Percentiles rank a stretch among this genome's conserved stretches.
Conservation (phyloP, 2,888 invertebrate species). For the Oligia fasciuncula region DNA sequence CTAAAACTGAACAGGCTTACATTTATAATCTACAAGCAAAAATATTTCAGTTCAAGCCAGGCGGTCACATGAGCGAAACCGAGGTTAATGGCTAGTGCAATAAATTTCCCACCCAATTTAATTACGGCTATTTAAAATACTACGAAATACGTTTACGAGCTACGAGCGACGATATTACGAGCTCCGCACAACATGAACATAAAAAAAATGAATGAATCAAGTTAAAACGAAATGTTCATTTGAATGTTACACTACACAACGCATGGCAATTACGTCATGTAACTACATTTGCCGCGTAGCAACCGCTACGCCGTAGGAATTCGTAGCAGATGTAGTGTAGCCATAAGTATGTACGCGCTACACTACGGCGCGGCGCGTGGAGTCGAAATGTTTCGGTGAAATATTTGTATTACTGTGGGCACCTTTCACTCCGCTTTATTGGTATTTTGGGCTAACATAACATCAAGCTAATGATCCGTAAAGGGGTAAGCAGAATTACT, state of each 20-base stretch:
- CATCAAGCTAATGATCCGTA: constrained; percentile 45
- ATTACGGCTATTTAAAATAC: constrained; percentile 64
- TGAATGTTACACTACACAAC: constrained; percentile 53
- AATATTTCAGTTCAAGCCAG: constrained; percentile 43
- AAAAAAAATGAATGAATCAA: constrained; percentile 56
- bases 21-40: constrained; percentile 38
- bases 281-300: constrained; percentile 52
- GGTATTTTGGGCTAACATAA: constrained; percentile 48
- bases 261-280: constrained; percentile 44
- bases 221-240: constrained; percentile 53
- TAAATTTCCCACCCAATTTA: constrained; percentile 63
- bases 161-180: constrained; percentile 48
- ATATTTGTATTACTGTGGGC: constrained; percentile 54
- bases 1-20: neutral
- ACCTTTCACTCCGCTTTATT: constrained; percentile 54
- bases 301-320: constrained; percentile 56
- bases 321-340: constrained; percentile 60
- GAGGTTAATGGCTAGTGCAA: constrained; percentile 60
- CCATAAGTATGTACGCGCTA: constrained; percentile 54
- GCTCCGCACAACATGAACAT: constrained; percentile 28
- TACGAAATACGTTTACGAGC: constrained; percentile 60
- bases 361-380: constrained; percentile 44
- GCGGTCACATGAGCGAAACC: constrained; percentile 51
- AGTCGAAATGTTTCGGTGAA: constrained; percentile 51
- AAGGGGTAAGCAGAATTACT: constrained; percentile 30